phyloP scores from a whole-genome alignment of 2,113 vertebrate species.

The Chlamydotis undulata region DNA sequence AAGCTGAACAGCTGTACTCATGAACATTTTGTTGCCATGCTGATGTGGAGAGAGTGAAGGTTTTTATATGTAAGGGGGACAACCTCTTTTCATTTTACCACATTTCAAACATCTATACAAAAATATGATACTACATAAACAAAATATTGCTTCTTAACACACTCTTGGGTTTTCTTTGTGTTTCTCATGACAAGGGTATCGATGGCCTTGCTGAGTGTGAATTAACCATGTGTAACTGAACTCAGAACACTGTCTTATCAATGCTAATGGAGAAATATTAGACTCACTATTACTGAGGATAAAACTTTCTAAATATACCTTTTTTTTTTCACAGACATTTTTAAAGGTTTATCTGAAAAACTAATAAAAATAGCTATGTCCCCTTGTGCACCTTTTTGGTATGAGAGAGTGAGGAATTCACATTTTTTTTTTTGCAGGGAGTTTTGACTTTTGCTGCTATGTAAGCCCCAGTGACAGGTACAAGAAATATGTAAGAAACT shows the following conservation, averaged over 20 bases:
- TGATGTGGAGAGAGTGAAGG: background rate
- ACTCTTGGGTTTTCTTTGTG: background rate
- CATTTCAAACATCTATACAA: background rate
- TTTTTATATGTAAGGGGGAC: background rate
- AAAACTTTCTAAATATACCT: background rate
- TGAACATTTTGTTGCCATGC: background rate
- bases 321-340: background rate
- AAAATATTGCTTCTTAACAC: background rate
- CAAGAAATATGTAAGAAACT: background rate
- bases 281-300: background rate
- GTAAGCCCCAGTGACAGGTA: background rate
- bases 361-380: background rate
- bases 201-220: fast-evolving
- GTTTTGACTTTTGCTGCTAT: background rate
- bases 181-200: background rate
- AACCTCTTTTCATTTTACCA: background rate
- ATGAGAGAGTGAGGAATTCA: background rate
- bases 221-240: background rate
- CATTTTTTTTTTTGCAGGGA: background rate
- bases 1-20: background rate
- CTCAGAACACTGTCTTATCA: background rate
- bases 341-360: background rate
- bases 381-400: background rate
- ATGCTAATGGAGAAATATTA: background rate
- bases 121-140: background rate